Conservation (phyloP, 2,888 invertebrate genomes). For the Adela reaumurella region DNA sequence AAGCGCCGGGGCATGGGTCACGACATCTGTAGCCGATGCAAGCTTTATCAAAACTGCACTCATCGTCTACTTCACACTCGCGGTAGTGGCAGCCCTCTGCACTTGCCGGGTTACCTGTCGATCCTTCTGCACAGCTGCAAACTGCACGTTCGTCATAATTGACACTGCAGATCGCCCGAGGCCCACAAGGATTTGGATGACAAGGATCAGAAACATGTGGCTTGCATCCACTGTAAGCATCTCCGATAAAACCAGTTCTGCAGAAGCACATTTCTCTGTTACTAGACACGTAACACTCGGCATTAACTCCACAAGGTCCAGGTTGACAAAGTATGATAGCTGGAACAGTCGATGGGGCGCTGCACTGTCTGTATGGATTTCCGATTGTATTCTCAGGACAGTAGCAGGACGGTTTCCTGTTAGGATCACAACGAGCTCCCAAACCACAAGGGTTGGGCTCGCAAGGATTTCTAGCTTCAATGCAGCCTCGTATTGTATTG, state of each 20-base stretch:
- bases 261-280: constrained; percentile 85
- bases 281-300: constrained; percentile 79
- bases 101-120: constrained; percentile 73
- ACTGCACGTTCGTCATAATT: constrained; percentile 66
- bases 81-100: constrained; percentile 69
- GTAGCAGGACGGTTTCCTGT: constrained; percentile 75
- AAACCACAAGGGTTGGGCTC: constrained; percentile 78
- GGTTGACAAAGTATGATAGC: constrained; percentile 69
- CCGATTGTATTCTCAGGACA: constrained; percentile 81
- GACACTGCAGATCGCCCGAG: constrained; percentile 68
- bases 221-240: constrained; percentile 75
- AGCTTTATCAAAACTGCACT: constrained; percentile 68
- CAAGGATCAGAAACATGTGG: constrained; percentile 68
- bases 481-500: constrained; percentile 82
- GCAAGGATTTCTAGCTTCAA: constrained; percentile 75
- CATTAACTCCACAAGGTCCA: constrained; percentile 77
- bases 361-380: constrained; percentile 77
- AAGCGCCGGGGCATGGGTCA: constrained; percentile 79
- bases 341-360: constrained; percentile 50
- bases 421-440: constrained; percentile 76
- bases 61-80: constrained; percentile 77
- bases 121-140: constrained; percentile 72
- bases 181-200: constrained; percentile 77
- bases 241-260: constrained; percentile 68
- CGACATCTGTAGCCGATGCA: constrained; percentile 78